Base-by-base conservation (phyloP, 2,888 invertebrate species). In the Aporophyla lueneburgensis region DNA sequence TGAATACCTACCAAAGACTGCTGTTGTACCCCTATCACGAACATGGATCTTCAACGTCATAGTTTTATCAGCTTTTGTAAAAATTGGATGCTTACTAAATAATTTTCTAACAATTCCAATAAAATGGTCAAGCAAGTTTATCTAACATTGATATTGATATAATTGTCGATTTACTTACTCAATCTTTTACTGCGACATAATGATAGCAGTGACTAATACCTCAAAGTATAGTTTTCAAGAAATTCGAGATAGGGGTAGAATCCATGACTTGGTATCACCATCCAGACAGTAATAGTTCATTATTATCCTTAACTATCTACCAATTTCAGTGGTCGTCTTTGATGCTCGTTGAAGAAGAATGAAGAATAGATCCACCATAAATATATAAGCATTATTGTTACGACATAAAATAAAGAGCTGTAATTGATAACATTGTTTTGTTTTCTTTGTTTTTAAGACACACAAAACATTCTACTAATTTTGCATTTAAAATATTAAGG, bases 271-370 rank as follows among this genome's bases (percentile, higher is more conserved):
- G 12, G 6, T 73, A 56, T 27, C 12, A 56, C 21, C 1, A 0
- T 56, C 19, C n/a, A 51, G 51, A 56, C 14, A 49, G 27, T 7
- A 61, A 53, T 14, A 59, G 2, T 67, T 33, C 0, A 59, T 58
- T 63, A 81, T 85, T 93, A 95, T 97, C 95, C 96, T 97, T 96
- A 97, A 96, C 91, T 83, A 81, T 86, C 78, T 82, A 82, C 87
- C 78, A 43, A 94, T 95, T 87, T 97, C 86, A 98, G 98, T 98
- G 97, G 98, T 98, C 80, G 98, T 99, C 12, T 99, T 98, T 91
- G 98, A 98, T 96, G 98, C 98, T 16, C 97, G 98, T 73, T 98
- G 93, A 97, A 74, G 83, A 75, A 85, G 85, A 85, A 72, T 51
- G 78, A 83, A 73, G 71, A 80, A 70, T 59, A 59, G 7, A 62